Conservation (phyloP, 2,113 vertebrate species). For the Lichenostomus cassidix region DNA sequence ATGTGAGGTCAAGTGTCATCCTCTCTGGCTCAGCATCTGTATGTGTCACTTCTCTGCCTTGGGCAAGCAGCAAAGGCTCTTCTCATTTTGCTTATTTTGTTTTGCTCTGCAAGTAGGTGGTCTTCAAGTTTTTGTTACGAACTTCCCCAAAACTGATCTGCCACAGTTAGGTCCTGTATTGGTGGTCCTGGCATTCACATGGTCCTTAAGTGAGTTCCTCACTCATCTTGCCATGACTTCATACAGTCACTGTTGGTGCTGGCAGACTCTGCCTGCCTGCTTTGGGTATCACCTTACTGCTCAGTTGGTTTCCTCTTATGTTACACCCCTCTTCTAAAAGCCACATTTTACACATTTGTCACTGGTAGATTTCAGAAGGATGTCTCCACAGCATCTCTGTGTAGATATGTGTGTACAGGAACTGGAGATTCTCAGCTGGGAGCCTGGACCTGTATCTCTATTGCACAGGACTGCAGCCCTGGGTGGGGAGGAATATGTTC, state of each 20-base stretch:
- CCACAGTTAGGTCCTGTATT: neutral
- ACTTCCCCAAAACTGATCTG: neutral
- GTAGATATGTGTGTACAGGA: neutral
- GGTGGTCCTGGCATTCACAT: neutral
- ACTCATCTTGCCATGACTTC: neutral
- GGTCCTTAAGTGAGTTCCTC: neutral
- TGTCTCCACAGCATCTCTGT: fast-evolving
- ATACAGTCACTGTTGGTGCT: fast-evolving
- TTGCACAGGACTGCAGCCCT: neutral
- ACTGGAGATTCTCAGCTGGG: neutral
- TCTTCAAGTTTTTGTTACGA: neutral
- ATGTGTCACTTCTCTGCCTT: neutral
- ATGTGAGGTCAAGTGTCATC: neutral
- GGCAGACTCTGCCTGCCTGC: neutral
- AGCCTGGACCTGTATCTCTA: neutral
- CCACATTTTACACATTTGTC: neutral
- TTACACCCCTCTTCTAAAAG: neutral
- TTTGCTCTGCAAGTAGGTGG: neutral
- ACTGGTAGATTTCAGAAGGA: neutral
- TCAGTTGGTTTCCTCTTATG: neutral
- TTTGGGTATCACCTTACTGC: neutral
- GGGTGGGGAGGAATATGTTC: fast-evolving
- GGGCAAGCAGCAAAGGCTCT: neutral
- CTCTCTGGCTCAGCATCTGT: neutral
- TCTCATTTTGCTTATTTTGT: neutral